Percentiles rank a stretch among this genome's conserved stretches.
phyloP scores from a whole-genome alignment of 2,113 vertebrate genomes.

The Pitta sordida region DNA sequence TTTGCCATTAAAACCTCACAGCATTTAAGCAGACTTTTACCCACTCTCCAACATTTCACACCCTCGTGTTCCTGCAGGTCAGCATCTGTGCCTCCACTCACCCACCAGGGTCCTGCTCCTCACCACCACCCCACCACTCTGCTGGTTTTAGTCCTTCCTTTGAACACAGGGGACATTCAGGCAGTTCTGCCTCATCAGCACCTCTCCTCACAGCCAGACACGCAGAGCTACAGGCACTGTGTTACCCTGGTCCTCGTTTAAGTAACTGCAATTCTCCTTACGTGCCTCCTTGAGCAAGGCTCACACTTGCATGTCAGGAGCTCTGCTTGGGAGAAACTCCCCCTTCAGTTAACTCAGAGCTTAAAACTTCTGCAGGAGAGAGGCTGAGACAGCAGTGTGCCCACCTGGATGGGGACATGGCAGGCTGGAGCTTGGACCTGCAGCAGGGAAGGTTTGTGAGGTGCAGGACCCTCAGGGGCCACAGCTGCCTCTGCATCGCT shows the following conservation, averaged over 20 bases:
- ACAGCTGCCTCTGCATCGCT: neutral
- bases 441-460: neutral
- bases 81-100: neutral
- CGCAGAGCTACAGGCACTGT: fast-evolving
- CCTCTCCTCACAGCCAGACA: neutral
- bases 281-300: neutral
- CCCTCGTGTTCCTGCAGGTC: neutral
- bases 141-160: neutral
- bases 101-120: neutral
- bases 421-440: neutral
- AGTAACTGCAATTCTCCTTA: neutral
- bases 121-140: too few relatives aligned
- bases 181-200: neutral
- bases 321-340: neutral
- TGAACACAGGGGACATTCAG: neutral
- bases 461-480: neutral
- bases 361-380: neutral
- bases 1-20: neutral
- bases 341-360: neutral
- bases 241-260: neutral
- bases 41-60: neutral
- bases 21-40: neutral
- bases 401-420: neutral
- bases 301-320: neutral
- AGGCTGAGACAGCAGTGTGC: neutral